Evolutionary conservation across 2,888 invertebrate genomes (phyloP).

Genomic region (Graphium colonna): DNA sequence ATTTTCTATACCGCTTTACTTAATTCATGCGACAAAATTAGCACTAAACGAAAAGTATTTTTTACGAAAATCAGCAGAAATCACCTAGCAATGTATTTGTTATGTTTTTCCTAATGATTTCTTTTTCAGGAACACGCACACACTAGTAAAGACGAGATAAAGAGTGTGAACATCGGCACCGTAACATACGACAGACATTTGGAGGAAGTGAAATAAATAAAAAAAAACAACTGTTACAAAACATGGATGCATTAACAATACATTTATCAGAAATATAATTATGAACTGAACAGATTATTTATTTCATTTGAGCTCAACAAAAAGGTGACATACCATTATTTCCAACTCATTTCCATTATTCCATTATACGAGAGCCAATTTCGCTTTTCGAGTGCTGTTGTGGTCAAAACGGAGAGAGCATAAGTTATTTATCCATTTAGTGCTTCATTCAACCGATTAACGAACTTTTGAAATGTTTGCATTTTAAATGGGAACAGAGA

Average conservation of each 20-base stretch:
- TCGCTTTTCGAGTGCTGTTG: constrained; percentile 4
- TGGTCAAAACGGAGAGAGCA: constrained; percentile 6
- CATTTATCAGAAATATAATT: constrained; percentile 16
- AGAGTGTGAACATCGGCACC: constrained; percentile 70
- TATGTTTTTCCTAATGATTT: not conserved
- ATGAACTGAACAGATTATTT: constrained; percentile 3
- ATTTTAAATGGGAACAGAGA: constrained; percentile 7
- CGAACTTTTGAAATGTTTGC: constrained; percentile 4
- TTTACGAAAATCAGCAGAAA: too few species aligned
- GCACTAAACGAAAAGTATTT: too few species aligned
- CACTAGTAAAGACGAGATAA: constrained; percentile 68
- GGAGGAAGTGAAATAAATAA: constrained; percentile 62
- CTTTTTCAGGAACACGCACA: constrained; percentile 55
- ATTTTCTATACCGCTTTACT: too few species aligned
- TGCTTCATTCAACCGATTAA: constrained; percentile 7
- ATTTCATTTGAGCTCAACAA: constrained; percentile 11
- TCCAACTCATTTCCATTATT: constrained; percentile 4
- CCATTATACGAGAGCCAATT: constrained; percentile 3
- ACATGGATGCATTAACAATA: constrained; percentile 21
- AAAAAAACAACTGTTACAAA: constrained; percentile 17
- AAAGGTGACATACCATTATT: constrained; percentile 1
- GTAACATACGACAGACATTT: constrained; percentile 68
- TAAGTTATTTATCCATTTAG: constrained; percentile 8
- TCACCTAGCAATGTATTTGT: not conserved
- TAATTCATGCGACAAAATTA: too few species aligned